Base-by-base conservation (phyloP, 2,113 vertebrate genomes). In the Cochlearius cochlearius region DNA sequence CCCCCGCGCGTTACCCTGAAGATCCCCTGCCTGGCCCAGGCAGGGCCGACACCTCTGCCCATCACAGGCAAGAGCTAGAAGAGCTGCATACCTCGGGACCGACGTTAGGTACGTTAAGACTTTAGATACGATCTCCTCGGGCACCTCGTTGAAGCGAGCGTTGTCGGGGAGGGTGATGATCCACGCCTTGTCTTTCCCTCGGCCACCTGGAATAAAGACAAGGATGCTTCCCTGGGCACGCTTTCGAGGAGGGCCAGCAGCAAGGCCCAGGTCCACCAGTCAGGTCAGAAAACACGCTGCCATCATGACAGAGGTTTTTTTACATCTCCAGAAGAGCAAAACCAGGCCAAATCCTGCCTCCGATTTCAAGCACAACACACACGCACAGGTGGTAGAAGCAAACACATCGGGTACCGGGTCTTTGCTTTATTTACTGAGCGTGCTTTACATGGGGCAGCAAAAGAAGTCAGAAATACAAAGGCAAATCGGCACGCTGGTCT, bases 121-220 rank as follows among this genome's bases (percentile, higher is more conserved):
- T 97, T 99, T 99, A 43, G 98, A 90, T 56, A 99, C 96, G 10
- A 98, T 97, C 95, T 99, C 98, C 94, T 99, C 98, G 0, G 99
- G 98, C 95, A 99, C 98, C 90, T 99, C 98, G 38, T 97, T 98
- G 98, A 99, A 99, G 91, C 97, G 98, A 43, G 98, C 98, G 47
- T 98, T 99, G 97, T 99, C 99, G 11, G 99, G 99, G 80, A 99
- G 98, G 3, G 99, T 99, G 97, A 99, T 99, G 88, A 99, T 99
- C 98, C 99, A 99, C 38, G 98, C 98, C 60, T 99, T 99, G 89
- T 99, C 98, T 94, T 98, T 99, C 39, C 99, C 99, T 59, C 98
- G 98, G 21, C 99, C 99, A 53, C 99, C 99, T 99, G 94, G n/a
- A 88, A 88, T 11, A n/a, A 81, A 90, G 41, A 95, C 66, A 92